phyloP scores from a whole-genome alignment of 2,797 vertebrate genomes.

The Acanthis flammea region DNA sequence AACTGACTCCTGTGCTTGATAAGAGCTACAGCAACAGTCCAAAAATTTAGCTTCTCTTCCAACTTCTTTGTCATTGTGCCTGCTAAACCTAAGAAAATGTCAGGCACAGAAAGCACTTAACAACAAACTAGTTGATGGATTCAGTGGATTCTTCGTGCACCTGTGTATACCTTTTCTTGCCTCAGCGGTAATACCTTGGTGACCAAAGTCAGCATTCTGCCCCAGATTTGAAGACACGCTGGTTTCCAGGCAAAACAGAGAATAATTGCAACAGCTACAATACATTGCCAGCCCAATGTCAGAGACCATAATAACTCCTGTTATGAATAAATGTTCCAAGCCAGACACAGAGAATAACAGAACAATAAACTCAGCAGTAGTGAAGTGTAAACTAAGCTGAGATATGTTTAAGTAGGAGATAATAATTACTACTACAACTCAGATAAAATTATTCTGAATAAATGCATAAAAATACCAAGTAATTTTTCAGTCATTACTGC shows the following conservation, averaged over 20 bases:
- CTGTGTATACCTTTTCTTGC: background rate
- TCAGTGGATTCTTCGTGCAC: background rate
- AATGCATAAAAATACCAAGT: background rate
- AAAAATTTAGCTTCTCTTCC: background rate
- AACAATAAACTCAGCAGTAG: background rate
- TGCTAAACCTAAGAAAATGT: background rate
- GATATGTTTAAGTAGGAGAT: background rate
- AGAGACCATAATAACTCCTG: background rate
- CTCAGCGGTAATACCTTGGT: background rate
- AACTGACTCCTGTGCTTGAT: background rate
- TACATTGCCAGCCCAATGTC: background rate
- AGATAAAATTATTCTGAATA: background rate
- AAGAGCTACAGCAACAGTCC: background rate
- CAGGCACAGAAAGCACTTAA: background rate
- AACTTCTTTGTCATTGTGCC: background rate
- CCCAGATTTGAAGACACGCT: background rate
- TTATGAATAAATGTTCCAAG: background rate
- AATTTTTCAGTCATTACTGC: background rate
- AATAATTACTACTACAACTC: background rate
- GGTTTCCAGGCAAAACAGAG: background rate
- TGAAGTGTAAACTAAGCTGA: background rate
- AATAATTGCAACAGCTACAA: background rate
- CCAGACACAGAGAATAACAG: background rate
- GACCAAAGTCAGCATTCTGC: background rate
- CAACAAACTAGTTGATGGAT: background rate